Percentiles rank a stretch among this genome's conserved stretches.
These are phyloP conservation scores for Dynastes grantii DNA, from an alignment of 2,888 invertebrate species.

Conservation along the genomic window DNA sequence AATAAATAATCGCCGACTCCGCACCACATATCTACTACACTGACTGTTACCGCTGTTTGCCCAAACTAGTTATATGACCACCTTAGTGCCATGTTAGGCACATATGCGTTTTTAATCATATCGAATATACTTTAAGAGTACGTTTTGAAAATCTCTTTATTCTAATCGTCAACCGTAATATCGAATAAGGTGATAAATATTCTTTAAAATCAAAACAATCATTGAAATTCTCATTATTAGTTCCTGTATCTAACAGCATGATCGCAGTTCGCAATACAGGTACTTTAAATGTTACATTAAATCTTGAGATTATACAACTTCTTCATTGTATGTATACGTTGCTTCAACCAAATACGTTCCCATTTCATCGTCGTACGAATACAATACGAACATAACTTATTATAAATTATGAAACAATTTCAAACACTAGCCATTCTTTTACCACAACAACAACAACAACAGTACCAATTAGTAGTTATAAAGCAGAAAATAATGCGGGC, in stretches of 20 bases:
- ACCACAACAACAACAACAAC: slow-evolving; percentile 12
- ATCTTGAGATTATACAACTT: slow-evolving; percentile 2
- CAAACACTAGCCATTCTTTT: slow-evolving; percentile 21
- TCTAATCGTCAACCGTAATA: no score
- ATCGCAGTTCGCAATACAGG: not conserved
- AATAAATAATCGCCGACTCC: no score
- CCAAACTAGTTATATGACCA: no score
- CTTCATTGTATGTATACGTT: slow-evolving; percentile 4
- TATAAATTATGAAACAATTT: slow-evolving; percentile 20
- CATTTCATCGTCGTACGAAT: slow-evolving; percentile 11
- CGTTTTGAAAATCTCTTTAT: no score
- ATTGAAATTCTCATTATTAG: not conserved
- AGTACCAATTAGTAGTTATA: slow-evolving; percentile 18
- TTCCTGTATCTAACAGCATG: not conserved
- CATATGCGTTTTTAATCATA: no score
- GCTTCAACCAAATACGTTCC: not conserved
- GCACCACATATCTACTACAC: no score
- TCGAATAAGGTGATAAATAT: no score
- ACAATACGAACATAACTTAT: slow-evolving; percentile 20
- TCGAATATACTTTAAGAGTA: no score
- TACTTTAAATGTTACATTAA: not conserved
- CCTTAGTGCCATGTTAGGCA: no score
- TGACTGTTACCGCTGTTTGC: no score
- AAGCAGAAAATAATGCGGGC: slow-evolving; percentile 12
- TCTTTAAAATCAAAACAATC: no score